Percentiles rank a stretch among this genome's conserved stretches.
phyloP scores from a whole-genome alignment of 2,797 vertebrate species.

The Ispidina picta region DNA sequence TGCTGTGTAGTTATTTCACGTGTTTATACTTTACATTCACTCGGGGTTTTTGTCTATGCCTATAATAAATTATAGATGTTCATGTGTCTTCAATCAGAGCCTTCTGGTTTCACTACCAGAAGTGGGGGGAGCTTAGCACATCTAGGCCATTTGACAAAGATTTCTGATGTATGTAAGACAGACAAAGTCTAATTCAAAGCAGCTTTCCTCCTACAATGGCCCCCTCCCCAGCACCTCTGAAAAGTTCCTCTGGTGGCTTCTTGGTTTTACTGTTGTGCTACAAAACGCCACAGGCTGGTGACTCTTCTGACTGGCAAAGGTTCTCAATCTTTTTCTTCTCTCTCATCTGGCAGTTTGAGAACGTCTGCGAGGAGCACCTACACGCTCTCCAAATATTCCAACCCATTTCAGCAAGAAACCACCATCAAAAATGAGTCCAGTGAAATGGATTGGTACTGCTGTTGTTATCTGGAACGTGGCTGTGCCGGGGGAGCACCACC shows the following conservation, averaged over 20 bases:
- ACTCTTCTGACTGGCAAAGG: not conserved
- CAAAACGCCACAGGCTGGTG: not conserved
- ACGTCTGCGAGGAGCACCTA: not conserved
- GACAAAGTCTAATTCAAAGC: conserved; percentile 39
- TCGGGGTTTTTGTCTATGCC: conserved; percentile 40
- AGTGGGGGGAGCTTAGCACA: conserved; percentile 9
- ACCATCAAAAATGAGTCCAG: not conserved
- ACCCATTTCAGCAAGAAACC: not conserved
- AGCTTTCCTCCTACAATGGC: conserved; percentile 1
- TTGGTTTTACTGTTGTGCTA: not conserved
- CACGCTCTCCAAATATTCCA: not conserved
- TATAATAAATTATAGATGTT: conserved; percentile 2
- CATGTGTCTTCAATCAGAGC: not conserved
- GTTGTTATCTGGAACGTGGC: not conserved
- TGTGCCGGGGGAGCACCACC: not conserved
- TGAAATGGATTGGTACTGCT: not conserved
- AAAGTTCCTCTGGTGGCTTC: not conserved
- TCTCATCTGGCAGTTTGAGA: not conserved
- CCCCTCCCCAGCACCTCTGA: not conserved
- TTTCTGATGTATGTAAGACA: not conserved
- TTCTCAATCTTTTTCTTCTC: not conserved
- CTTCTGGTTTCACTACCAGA: conserved; percentile 21
- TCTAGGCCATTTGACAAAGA: not conserved
- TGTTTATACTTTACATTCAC: conserved; percentile 70
- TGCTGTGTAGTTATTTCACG: conserved; percentile 39